Base-by-base conservation (phyloP, 2,888 invertebrate species). In the Macrostomum cliftonense region DNA sequence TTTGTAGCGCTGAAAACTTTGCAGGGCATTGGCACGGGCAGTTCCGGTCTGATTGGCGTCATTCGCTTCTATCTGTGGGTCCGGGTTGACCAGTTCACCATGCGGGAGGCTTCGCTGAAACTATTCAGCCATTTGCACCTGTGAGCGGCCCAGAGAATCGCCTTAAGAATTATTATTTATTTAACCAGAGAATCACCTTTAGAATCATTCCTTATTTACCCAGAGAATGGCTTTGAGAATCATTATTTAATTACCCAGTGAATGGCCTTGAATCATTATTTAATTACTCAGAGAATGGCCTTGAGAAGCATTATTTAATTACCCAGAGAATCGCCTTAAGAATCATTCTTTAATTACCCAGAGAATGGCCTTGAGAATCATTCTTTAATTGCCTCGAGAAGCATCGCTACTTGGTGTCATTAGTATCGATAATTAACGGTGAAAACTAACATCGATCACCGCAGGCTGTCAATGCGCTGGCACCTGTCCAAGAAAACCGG, bases 401-500 rank as follows among this genome's bases (percentile, higher is more conserved):
- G 28, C 9, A n/a, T n/a, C n/a, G n/a, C n/a, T n/a, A n/a, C n/a
- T n/a, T n/a, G n/a, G n/a, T n/a, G n/a, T n/a, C n/a, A n/a, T n/a
- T n/a, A n/a, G n/a, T n/a, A n/a, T n/a, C n/a, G n/a, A n/a, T n/a
- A n/a, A n/a, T n/a, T n/a, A n/a, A n/a, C n/a, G n/a, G n/a, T n/a
- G n/a, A n/a, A n/a, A n/a, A n/a, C 28, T 28, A 28, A 28, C 9
- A 4, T 46, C 9, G 7, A 2, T 19, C 40, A 21, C 16, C 57
- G 17, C 56, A 66, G 80, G 50, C 71, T 97, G 48, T 89, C 91
- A 4, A 75, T 97, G 45, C 77, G 84, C 20, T 97, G 95, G 95
- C 95, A 97, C 71, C 73, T 95, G 37, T 77, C 81, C 1, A 74
- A 93, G 12, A 95, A 95, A 74, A 95, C 95, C 0, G 95, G 95